Conservation (phyloP, 2,888 invertebrate species). For the Invenusta paracnida region DNA sequence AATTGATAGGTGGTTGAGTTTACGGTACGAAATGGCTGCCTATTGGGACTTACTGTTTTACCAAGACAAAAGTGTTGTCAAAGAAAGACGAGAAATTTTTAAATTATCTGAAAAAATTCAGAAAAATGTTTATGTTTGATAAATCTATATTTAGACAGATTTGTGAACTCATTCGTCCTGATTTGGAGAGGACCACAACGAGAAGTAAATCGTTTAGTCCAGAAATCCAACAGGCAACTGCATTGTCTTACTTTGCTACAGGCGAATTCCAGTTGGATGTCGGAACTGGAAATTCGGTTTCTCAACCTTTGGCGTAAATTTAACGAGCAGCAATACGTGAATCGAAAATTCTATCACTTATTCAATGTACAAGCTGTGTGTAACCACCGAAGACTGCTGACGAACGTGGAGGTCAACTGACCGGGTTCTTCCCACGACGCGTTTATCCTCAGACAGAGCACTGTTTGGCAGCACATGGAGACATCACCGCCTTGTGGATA, state of each 20-base stretch:
- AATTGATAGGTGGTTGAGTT: background rate
- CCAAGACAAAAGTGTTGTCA: background rate
- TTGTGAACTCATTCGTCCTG: slow-evolving; percentile 1
- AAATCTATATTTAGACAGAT: slow-evolving; percentile 2
- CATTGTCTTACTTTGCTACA: background rate
- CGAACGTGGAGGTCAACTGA: slow-evolving; percentile 47
- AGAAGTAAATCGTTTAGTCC: background rate
- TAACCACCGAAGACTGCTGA: slow-evolving; percentile 42
- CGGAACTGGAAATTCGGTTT: background rate
- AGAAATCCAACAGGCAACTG: slow-evolving; percentile 6
- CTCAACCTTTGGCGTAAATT: background rate
- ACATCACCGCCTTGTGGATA: slow-evolving; percentile 38
- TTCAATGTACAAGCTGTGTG: slow-evolving; percentile 48
- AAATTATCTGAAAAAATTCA: background rate
- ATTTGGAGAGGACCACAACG: background rate
- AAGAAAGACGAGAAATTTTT: background rate
- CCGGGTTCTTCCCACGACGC: slow-evolving; percentile 48
- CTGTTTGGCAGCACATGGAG: slow-evolving; percentile 43
- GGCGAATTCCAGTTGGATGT: slow-evolving; percentile 15
- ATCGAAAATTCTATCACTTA: slow-evolving; percentile 45
- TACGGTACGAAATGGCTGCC: background rate
- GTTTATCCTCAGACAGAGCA: slow-evolving; percentile 46
- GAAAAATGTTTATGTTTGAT: background rate
- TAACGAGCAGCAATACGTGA: background rate
- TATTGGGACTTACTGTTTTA: background rate